Evolutionary conservation across 2,113 vertebrate species (phyloP), one percentile per base, ranked within the genome.

Genomic region (Lepus europaeus): DNA sequence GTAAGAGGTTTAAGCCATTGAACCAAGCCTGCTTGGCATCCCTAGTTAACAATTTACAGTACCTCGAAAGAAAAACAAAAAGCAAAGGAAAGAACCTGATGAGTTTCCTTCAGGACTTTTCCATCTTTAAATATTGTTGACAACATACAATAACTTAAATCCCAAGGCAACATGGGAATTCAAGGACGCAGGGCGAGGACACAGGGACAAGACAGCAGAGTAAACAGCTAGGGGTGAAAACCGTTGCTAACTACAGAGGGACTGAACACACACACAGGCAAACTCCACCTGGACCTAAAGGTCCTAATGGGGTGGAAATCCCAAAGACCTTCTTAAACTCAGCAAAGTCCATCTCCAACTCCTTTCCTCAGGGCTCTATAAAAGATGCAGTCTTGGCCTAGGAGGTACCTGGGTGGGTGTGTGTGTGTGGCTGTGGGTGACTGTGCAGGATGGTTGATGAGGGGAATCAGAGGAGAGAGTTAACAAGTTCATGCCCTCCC

Each of bases 11-110:
- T 97, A 98, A 98, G 45, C 98, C 98, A 97, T 97, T 96, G 97
- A 98, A 98, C 98, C 98, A 99, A 99, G 99, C 99, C 98, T 98
- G 98, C 98, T 98, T 98, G 98, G 98, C 98, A 98, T 97, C 98
- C 98, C 98, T 98, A 97, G 97, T 98, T 97, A 98, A 98, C 98
- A 97, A 98, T 97, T 98, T 98, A 98, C 98, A 98, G 98, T 98
- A 98, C 98, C 98, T 98, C 74, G 97, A 97, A 97, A 97, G 87
- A 66, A 94, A 95, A 79, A 80, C 95, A 96, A 94, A 96, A 97
- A 91, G 97, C 97, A 97, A 97, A 97, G 97, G 97, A 97, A 96
- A 97, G 76, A 96, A 95, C 93, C 36, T 93, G 97, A 81, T 95
- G 97, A 95, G 79, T 90, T 98, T 98, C 81, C 96, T 98, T 98